Evolutionary conservation across 2,797 vertebrate genomes (phyloP), one percentile per base, ranked within the genome.

Genomic region (Mus minutoides): DNA sequence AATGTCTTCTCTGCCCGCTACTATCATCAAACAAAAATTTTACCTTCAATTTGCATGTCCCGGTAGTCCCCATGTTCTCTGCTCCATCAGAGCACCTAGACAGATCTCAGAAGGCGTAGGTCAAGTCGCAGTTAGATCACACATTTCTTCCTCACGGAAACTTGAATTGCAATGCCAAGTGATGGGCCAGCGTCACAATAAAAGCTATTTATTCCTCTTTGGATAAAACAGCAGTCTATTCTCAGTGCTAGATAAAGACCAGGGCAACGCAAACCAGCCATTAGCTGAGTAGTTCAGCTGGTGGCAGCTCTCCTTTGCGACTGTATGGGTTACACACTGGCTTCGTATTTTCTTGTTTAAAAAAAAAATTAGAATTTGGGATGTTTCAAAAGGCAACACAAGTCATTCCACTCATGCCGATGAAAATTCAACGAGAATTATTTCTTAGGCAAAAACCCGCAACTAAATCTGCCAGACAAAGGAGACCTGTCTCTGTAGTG

Each of bases 161-260:
- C 98, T 98, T 98, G 98, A 98, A 99, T 98, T 99, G 98, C 98
- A 98, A 98, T 98, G 98, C 98, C 98, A 98, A 99, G 98, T 98
- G 98, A 98, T 99, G 98, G 98, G 98, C 98, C 98, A 98, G 98
- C 98, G 98, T 98, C 98, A 99, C 98, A 99, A 99, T 99, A 98
- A 98, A 98, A 98, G 98, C 98, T 98, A 98, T 99, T 98, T 99
- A 98, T 98, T 98, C 98, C 98, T 98, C 98, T 99, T 98, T 98
- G 98, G 98, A 98, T 99, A 98, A 98, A 98, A 98, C 98, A 98
- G 98, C 98, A 98, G 98, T 97, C 98, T 98, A 98, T 98, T 99
- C 98, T 99, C 98, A 96, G 97, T 97, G 98, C 98, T 98, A 98
- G 98, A 98, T 98, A 99, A 99, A 99, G 98, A 98, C 98, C 98